Base-by-base conservation (phyloP, 2,113 vertebrate species). In the Mandrillus leucophaeus region DNA sequence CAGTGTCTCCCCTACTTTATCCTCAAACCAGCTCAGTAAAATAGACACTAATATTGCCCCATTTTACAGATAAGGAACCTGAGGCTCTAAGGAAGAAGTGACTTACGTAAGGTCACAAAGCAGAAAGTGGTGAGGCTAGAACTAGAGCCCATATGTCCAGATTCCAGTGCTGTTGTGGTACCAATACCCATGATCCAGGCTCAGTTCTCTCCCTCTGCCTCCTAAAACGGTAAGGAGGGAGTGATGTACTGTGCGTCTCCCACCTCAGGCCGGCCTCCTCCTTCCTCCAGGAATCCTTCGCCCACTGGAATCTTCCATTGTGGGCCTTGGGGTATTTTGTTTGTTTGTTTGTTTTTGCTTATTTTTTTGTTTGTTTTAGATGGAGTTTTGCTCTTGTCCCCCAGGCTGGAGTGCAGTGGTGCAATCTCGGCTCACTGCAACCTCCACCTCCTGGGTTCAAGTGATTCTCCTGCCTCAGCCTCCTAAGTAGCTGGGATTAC, bases 231-330 rank as follows among this genome's bases (percentile, higher is more conserved):
- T 2, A 20, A 70, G 66, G 66, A 64, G 43, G 32, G 17, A 11
- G 6, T 7, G 2, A 32, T 0, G 1, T 0, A 3, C 66, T n/a
- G 2, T 13, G 30, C 35, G 5, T 72, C 7, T 59, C 50, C 12
- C 14, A 20, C 64, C 86, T 66, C 79, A 80, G 35, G 66, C 45
- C 82, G 1, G 23, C 25, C 32, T 35, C 22, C 82, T 73, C 66
- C 55, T 75, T 30, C 70, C 8, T 22, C 32, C 32, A n/a, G 64
- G 14, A 84, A 38, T 83, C 85, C 38, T 0, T 52, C 2, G 1
- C 88, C 88, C 59, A 16, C 85, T 22, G 22, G 76, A 73, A 52
- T 8, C 64, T 40, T 84, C 87, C n/a, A 8, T 2, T 0, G 13
- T 9, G 32, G 52, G 4, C 7, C 40, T 52, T 3, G 25, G 61